Evolutionary conservation across 2,888 invertebrate genomes (phyloP), one percentile per base, ranked within the genome.

Genomic region (Tetragnatha montana): DNA sequence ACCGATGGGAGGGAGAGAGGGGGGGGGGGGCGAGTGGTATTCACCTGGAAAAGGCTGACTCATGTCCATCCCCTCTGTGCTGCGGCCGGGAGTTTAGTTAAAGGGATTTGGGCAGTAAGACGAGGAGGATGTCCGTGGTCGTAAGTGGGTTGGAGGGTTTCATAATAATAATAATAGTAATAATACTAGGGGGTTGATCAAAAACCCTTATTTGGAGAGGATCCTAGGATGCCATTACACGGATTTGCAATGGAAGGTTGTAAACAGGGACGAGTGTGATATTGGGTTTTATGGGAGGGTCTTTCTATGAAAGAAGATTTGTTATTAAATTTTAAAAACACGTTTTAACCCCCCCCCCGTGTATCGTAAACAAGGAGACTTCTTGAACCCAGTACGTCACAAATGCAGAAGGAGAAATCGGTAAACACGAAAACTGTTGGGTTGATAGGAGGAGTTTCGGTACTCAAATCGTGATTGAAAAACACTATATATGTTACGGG

Each of bases 1-100:
- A 90, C 89, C 89, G 82, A 83, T 87, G 70, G 51, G 51, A 51
- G 60, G 76, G 81, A 8, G 75, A 50, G 73, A 14, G 49, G 73
- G 35, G 79, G 19, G 68, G 19, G n/a, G 35, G 68, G 19, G 21
- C 17, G 80, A 71, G 71, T 51, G 17, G 81, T 81, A 80, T 88
- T 88, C 88, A 88, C 88, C 88, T 88, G 88, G 82, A 88, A 87
- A 83, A 83, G 88, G 35, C 88, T 88, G 83, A 88, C 73, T 88
- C 88, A 88, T 83, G 79, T 51, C 49, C 50, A 78, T 60, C 81
- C 76, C 51, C 70, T 60, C 70, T 50, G 47, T 47, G 21, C 69
- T 21, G 68, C 49, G 47, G 76, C 83, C 83, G 83, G 79, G 88
- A 81, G 88, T 79, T 88, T 83, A 73, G 60, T 60, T 60, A 17